Percentiles rank a stretch among this genome's conserved stretches.
Conservation (phyloP, 2,113 vertebrate genomes). For the Ictalurus punctatus region DNA sequence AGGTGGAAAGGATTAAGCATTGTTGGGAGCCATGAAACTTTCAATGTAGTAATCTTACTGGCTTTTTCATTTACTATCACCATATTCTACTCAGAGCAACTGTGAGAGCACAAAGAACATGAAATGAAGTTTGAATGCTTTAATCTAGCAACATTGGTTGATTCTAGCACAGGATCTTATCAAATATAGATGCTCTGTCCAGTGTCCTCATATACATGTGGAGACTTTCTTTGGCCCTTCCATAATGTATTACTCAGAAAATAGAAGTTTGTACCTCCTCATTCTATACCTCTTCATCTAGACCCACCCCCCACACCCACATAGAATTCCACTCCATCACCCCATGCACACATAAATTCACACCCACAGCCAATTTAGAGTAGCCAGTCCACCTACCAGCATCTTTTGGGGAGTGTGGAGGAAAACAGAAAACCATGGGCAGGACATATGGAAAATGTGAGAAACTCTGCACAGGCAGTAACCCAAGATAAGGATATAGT, state of each 20-base stretch:
- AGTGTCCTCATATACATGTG: conserved; percentile 54
- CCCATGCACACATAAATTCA: not conserved
- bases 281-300: conserved; percentile 51
- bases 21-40: not conserved
- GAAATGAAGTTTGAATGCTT: conserved; percentile 73
- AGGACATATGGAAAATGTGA: not conserved
- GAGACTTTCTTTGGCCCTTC: conserved; percentile 69
- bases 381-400: not conserved
- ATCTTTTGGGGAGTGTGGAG: not conserved
- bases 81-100: conserved; percentile 29
- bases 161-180: conserved; percentile 71
- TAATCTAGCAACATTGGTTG: conserved; percentile 73
- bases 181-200: conserved; percentile 72
- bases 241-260: conserved; percentile 78
- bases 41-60: conserved; percentile 13
- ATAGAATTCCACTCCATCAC: not conserved
- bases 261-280: conserved; percentile 72
- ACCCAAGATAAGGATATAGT: conserved; percentile 23
- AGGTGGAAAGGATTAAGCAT: not conserved
- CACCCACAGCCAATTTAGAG: not conserved
- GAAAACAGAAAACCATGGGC: not conserved
- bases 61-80: conserved; percentile 18
- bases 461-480: not conserved
- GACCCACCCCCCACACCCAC: too few species aligned
- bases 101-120: conserved; percentile 35